Evolutionary conservation across 2,888 invertebrate species (phyloP).

Genomic region (Lepetodrilus schrolli): DNA sequence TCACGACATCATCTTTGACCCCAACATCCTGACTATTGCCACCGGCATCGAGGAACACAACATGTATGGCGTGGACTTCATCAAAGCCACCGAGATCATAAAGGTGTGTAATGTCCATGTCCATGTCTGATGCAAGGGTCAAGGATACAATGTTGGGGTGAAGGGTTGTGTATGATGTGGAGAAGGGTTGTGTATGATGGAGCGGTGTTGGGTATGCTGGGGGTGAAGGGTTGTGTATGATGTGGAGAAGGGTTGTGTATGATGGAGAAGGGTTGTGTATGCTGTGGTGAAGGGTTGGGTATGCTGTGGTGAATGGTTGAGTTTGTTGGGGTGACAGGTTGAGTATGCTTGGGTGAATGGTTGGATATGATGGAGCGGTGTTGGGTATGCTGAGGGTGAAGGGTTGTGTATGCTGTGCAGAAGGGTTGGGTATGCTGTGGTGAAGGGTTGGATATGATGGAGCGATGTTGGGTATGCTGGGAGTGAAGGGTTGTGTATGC

Average conservation of each 20-base stretch:
- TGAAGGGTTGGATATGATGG: background rate
- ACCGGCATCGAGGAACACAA: constrained; percentile 80
- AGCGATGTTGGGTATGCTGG: no score
- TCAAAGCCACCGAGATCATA: constrained; percentile 77
- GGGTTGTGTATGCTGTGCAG: background rate
- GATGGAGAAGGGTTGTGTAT: no score
- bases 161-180: background rate
- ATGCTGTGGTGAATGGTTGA: background rate
- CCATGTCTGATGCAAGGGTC: no score
- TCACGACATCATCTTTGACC: constrained; percentile 80
- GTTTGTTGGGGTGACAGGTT: background rate
- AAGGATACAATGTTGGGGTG: background rate
- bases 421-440: background rate
- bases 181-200: no score
- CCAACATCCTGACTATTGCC: constrained; percentile 80
- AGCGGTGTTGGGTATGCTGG: no score
- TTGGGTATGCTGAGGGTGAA: background rate
- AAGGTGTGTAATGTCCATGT: constrained; percentile 76
- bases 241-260: no score
- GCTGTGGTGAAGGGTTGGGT: no score
- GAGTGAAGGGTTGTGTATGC: background rate
- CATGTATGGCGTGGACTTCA: constrained; percentile 78
- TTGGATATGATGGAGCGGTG: background rate
- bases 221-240: no score
- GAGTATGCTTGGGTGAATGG: background rate